Conservation (phyloP, 2,888 invertebrate genomes). For the Luffia ferchaultella region DNA sequence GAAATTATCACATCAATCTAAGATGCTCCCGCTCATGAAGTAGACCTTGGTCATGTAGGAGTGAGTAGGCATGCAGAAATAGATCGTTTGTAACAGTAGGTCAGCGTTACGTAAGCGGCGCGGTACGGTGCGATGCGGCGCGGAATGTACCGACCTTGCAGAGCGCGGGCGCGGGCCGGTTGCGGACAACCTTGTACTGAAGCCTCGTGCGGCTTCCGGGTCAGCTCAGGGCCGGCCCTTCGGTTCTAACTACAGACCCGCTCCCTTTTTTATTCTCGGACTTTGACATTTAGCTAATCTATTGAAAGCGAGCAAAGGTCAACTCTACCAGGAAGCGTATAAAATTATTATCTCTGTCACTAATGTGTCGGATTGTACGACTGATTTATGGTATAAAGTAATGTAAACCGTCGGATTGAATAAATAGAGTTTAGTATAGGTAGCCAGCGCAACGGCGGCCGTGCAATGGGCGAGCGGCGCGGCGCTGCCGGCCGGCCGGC, state of each 20-base stretch:
- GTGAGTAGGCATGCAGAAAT: neutral
- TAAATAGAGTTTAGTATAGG: no score
- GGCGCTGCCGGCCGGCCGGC: slow-evolving; percentile 32
- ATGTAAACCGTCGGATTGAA: no score
- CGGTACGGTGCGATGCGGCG: slow-evolving; percentile 24
- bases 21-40: neutral
- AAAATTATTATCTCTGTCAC: no score
- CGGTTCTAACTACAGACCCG: neutral
- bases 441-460: no score
- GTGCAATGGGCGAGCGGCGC: no score
- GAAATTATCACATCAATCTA: no score
- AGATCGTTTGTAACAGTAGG: slow-evolving; percentile 20
- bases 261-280: neutral
- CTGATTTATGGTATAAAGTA: no score
- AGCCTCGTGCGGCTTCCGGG: slow-evolving; percentile 50
- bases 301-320: neutral
- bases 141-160: slow-evolving; percentile 19
- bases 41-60: neutral
- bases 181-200: slow-evolving; percentile 46
- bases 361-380: no score
- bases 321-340: no score
- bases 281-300: neutral
- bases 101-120: slow-evolving; percentile 41
- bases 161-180: slow-evolving; percentile 25
- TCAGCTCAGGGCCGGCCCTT: slow-evolving; percentile 46